phyloP scores from a whole-genome alignment of 2,888 invertebrate species.

The Pyrocoelia pectoralis region DNA sequence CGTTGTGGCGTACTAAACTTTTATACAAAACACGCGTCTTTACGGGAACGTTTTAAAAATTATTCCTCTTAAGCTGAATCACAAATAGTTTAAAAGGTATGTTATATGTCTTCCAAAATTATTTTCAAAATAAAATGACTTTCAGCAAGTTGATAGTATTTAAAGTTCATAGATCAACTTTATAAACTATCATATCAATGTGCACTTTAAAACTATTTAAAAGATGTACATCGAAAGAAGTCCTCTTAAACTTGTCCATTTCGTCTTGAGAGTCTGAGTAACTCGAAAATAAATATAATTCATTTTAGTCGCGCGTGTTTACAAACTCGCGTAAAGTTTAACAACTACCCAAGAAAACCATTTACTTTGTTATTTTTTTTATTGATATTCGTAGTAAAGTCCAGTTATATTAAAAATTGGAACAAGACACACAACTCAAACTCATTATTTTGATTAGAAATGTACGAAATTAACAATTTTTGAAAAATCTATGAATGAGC shows the following conservation, averaged over 20 bases:
- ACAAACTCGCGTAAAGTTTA: slow-evolving; percentile 14
- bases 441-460: no score
- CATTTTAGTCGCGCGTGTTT: slow-evolving; percentile 22
- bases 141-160: not conserved
- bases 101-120: slow-evolving; percentile 14
- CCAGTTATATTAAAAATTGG: no score
- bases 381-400: not conserved
- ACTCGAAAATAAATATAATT: slow-evolving; percentile 24
- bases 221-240: not conserved
- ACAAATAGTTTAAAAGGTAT: slow-evolving; percentile 19
- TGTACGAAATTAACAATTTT: no score
- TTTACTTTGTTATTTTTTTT: not conserved
- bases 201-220: not conserved
- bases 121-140: not conserved
- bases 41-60: slow-evolving; percentile 19
- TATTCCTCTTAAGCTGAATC: slow-evolving; percentile 13
- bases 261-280: not conserved
- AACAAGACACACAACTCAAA: no score
- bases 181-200: not conserved
- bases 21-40: slow-evolving; percentile 28
- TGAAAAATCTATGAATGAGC: slow-evolving; percentile 13
- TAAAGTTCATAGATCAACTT: not conserved
- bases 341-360: not conserved
- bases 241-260: slow-evolving; percentile 16
- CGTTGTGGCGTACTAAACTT: slow-evolving; percentile 26